Base-by-base conservation (phyloP, 2,797 vertebrate species). In the Gorsachius magnificus region DNA sequence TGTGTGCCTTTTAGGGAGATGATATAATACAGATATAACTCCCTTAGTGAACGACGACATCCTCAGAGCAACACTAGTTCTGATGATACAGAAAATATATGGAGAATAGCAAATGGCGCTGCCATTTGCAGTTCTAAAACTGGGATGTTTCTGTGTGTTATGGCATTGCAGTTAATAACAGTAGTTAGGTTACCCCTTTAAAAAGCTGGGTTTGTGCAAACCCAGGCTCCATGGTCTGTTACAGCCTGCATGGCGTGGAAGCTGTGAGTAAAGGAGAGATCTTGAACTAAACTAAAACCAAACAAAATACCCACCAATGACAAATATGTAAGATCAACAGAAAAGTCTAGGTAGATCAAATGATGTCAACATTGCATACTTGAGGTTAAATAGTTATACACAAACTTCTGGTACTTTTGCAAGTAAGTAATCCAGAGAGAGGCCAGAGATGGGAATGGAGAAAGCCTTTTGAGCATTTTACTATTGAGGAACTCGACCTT, bases 271-370 rank as follows among this genome's bases (percentile, higher is more conserved):
- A 61, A 87, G 13, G 15, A 36, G 13, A 15, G 15, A 43, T 91
- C 58, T 66, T 53, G 41, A 85, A 57, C 25, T 71, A 50, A 58
- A 21, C 2, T 14, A 26, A 84, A 89, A 29, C 1, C 5, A 41
- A 22, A 64, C 6, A 58, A n/a, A 70, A 61, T 31, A 0, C 4
- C 2, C 6, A 3, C 21, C 15, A 16, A 1, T 9, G 6, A 1
- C 15, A n/a, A 69, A 7, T 35, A 10, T 3, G 4, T 56, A 6
- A 79, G 26, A 45, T 36, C 11, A 61, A 8, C 11, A 83, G 46
- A 35, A 35, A 64, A 61, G 41, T 66, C 28, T 16, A 17, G 24
- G 33, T 61, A 43, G 11, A 14, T 54, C 50, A 79, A 35, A 38
- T 45, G 41, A 90, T 12, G 16, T 58, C 24, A 48, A 9, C 6